Evolutionary conservation across 2,888 invertebrate genomes (phyloP), one percentile per base, ranked within the genome.

Genomic region (Meteorus cinctellus): DNA sequence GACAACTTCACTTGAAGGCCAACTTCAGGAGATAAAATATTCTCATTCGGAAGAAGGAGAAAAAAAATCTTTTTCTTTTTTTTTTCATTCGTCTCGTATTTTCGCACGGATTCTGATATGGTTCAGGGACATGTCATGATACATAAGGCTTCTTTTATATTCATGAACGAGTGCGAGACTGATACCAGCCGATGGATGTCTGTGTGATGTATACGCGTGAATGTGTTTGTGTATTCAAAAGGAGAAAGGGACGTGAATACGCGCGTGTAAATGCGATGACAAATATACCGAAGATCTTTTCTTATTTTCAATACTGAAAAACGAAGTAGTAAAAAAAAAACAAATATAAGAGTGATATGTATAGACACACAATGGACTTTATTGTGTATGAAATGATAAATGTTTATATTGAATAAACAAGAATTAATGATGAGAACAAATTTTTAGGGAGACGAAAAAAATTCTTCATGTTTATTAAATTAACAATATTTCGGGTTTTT

Each of bases 291-390:
- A 69, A 70, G 59, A 75, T 75, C 73, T 75, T 77, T 77, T 74
- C 60, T 70, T 63, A 63, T 69, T 69, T 29, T 41, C 59, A 31
- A 74, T 70, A 74, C 65, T 65, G 63, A 51, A 31, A 74, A 75
- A 69, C 24, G 16, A 48, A 14, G 14, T 4, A 48, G 4, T 16
- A 48, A 48, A 16, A 48, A 48, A 48, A n/a, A 45, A 45, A 45
- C 12, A 45, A 10, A n/a, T n/a, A 48, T 48, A n/a, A 1, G 16
- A 48, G 14, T 16, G 48, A 48, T 48, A 48, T 48, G n/a, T 48
- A 77, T 72, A 41, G 41, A 74, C 70, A 71, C 77, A 84, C 84
- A 85, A 85, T 84, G 80, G 77, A 74, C 78, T 78, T 82, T 82
- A 81, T 85, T 85, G 85, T 85, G 79, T 63, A 77, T 65, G 29